Evolutionary conservation across 2,113 vertebrate genomes (phyloP).

Genomic region (Callionymus lyra): DNA sequence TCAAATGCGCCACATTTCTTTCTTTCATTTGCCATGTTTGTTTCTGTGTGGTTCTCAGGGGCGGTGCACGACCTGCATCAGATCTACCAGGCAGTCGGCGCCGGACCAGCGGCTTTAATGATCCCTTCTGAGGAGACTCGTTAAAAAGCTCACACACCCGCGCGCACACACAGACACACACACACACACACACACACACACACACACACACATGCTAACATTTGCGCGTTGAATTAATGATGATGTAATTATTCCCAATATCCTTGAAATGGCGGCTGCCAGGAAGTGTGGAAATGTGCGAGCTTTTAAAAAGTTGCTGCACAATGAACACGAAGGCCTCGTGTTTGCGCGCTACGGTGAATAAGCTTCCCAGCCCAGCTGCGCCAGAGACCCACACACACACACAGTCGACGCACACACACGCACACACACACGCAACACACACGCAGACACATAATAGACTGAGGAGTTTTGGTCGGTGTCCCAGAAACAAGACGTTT

Average conservation of each 20-base stretch:
- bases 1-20: slow-evolving; percentile 21
- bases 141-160: slow-evolving; percentile 43
- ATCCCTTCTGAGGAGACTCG: slow-evolving; percentile 44
- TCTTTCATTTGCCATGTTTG: slow-evolving; percentile 25
- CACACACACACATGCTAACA: slow-evolving; percentile 13
- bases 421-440: slow-evolving; percentile 33
- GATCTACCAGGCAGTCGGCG: slow-evolving; percentile 27
- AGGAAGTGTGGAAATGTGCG: slow-evolving; percentile 43
- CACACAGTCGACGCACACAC: slow-evolving; percentile 61
- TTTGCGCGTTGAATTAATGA: slow-evolving; percentile 30
- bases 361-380: slow-evolving; percentile 60
- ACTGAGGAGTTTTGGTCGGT: too few species aligned
- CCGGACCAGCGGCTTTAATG: slow-evolving; percentile 35
- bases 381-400: slow-evolving; percentile 45
- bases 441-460: slow-evolving; percentile 30
- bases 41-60: slow-evolving; percentile 22
- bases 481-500: too few species aligned
- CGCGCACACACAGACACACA: too few species aligned
- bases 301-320: slow-evolving; percentile 25
- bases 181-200: slow-evolving; percentile 4
- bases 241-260: slow-evolving; percentile 49
- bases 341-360: slow-evolving; percentile 36
- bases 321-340: slow-evolving; percentile 35
- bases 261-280: slow-evolving; percentile 33
- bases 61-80: slow-evolving; percentile 15